A percentile compares a stretch with the other conserved stretches of the same genome.
These are phyloP conservation scores for Hypomecis punctinalis DNA, from an alignment of 2,888 invertebrate genomes.

Conservation along the genomic window DNA sequence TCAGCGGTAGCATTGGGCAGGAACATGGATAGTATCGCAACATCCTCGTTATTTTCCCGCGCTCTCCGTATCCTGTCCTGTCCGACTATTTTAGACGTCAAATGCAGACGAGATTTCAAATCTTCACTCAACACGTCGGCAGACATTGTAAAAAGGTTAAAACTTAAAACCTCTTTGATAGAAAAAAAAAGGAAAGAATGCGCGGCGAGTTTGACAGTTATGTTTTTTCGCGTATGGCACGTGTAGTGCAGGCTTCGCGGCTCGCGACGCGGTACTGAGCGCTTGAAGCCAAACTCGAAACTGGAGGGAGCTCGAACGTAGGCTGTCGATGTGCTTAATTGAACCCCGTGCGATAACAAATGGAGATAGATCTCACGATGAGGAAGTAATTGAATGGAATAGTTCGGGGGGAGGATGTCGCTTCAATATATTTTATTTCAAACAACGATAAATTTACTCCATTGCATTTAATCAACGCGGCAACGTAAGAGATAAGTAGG, in stretches of 20 bases:
- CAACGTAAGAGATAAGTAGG: slow-evolving; percentile 2
- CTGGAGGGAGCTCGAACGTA: slow-evolving; percentile 57
- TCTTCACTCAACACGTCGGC: slow-evolving; percentile 92
- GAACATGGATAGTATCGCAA: slow-evolving; percentile 94
- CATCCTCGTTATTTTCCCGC: slow-evolving; percentile 93
- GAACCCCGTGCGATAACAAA: slow-evolving; percentile 66
- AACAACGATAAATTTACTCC: not conserved
- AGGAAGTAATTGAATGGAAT: slow-evolving; percentile 44
- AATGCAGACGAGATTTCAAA: slow-evolving; percentile 89
- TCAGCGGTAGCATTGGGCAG: slow-evolving; percentile 88
- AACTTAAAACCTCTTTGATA: slow-evolving; percentile 25
- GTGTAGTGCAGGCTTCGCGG: slow-evolving; percentile 74
- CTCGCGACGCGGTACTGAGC: slow-evolving; percentile 73
- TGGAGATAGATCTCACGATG: slow-evolving; percentile 46
- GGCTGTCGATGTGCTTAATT: slow-evolving; percentile 74
- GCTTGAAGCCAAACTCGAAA: slow-evolving; percentile 40
- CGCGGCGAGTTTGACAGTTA: slow-evolving; percentile 60
- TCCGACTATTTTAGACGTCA: slow-evolving; percentile 92
- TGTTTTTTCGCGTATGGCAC: slow-evolving; percentile 38
- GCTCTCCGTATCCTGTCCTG: slow-evolving; percentile 92
- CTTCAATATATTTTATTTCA: slow-evolving; percentile 7
- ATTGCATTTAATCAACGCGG: not conserved
- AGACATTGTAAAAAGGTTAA: slow-evolving; percentile 82
- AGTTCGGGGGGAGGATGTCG: slow-evolving; percentile 19
- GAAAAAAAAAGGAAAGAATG: slow-evolving; percentile 44